Evolutionary conservation across 2,113 vertebrate species (phyloP), one percentile per base, ranked within the genome.

Genomic region (Stictonetta naevosa): DNA sequence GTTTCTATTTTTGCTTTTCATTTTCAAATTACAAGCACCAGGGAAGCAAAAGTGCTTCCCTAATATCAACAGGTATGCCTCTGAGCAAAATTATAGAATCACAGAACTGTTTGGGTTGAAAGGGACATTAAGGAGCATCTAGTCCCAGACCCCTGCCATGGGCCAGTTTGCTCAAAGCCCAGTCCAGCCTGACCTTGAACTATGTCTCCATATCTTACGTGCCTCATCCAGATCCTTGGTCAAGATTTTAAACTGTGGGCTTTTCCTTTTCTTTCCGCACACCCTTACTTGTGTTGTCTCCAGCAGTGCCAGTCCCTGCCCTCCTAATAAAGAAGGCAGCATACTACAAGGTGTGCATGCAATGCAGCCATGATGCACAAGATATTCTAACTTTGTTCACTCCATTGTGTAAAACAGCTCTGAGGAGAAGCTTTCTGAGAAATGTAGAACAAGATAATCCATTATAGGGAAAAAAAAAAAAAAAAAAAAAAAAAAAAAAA

Each of bases 371-470:
- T 69, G 75, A 28, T 7, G 44, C 85, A 55, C 13, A 17, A 26
- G 60, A 38, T 42, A 16, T 36, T 69, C 50, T 7, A 50, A 62
- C 63, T 76, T 79, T 66, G 50, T 50, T 85, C 50, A 17, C 52
- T 71, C n/a, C 38, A 5, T 53, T 53, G 85, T 73, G 64, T 44
- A 60, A 68, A 90, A 60, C 10, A 58, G 29, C 33, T 86, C 83
- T 13, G 66, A 90, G 85, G 15, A 86, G 38, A 81, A 96, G 62
- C 48, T 56, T 48, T 42, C 73, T 19, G 56, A 87, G 86, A 92
- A 91, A 92, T 1, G 12, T 19, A 79, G 52, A 40, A 62, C 84
- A 58, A 72, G n/a, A n/a, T 75, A 86, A 74, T 72, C 69, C 23
- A 16, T 5, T 1, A 38, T 20, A 29, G 46, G 67, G 22, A 10